phyloP scores from a whole-genome alignment of 2,888 invertebrate genomes.

The Rhamnusium bicolor region DNA sequence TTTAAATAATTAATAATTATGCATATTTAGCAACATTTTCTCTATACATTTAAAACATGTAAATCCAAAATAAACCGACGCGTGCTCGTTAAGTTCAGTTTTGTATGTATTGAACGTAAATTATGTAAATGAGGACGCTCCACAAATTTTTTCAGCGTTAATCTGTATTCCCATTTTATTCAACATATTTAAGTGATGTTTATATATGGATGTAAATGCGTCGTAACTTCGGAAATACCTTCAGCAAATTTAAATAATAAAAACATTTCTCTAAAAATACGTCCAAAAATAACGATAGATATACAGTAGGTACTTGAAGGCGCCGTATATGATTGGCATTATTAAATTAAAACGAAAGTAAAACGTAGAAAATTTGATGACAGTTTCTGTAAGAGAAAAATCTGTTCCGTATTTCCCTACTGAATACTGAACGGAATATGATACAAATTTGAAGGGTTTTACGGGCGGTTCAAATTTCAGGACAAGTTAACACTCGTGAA shows the following conservation, averaged over 20 bases:
- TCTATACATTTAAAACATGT: too few species aligned
- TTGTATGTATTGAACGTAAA: neutral
- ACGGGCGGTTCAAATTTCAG: neutral
- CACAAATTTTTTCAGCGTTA: neutral
- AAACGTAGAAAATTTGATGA: neutral
- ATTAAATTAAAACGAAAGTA: constrained; percentile 9
- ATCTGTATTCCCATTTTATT: neutral
- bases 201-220: neutral
- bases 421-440: neutral
- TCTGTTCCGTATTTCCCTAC: neutral
- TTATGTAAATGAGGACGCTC: neutral
- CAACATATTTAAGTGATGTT: neutral
- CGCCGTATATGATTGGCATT: neutral
- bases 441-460: neutral
- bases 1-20: too few species aligned
- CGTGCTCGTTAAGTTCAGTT: neutral
- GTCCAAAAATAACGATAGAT: neutral
- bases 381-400: neutral
- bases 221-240: neutral
- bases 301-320: too few species aligned
- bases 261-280: neutral
- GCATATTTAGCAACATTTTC: too few species aligned
- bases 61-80: neutral
- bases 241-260: neutral
- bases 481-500: too few species aligned